phyloP scores from a whole-genome alignment of 1,140 invertebrate genomes.

The Scaptomyza pallida region DNA sequence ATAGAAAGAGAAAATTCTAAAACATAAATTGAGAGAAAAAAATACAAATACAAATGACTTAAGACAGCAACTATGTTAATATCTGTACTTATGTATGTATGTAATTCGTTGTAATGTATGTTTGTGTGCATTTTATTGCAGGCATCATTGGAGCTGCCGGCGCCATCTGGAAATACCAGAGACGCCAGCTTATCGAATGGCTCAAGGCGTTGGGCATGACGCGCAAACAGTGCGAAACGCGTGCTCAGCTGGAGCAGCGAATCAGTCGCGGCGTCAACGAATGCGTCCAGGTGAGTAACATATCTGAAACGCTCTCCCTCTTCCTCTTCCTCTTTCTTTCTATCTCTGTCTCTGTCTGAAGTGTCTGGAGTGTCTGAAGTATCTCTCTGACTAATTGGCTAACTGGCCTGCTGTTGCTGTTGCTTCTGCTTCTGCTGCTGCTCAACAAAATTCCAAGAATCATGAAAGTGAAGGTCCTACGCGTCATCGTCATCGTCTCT shows the following conservation, averaged over 20 bases:
- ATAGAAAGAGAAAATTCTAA: background rate
- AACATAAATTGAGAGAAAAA: background rate
- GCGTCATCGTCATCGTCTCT: constrained; percentile 32
- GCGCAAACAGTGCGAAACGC: constrained; percentile 87
- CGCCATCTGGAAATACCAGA: constrained; percentile 91
- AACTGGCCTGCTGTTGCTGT: too few species aligned
- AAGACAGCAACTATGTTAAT: constrained; percentile 34
- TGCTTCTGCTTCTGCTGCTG: too few species aligned
- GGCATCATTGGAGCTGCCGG: constrained; percentile 93
- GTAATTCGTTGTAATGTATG: background rate
- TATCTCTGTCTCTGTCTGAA: background rate
- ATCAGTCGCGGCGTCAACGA: constrained; percentile 87
- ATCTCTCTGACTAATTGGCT: constrained; percentile 31
- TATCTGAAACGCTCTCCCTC: background rate
- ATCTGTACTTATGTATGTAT: too few species aligned
- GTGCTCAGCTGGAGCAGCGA: constrained; percentile 87
- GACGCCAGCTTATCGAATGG: constrained; percentile 89
- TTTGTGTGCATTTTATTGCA: constrained; percentile 73
- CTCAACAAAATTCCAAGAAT: constrained; percentile 54
- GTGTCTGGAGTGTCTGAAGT: constrained; percentile 1
- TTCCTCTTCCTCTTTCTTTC: background rate
- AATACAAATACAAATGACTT: constrained; percentile 47
- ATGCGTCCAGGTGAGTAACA: constrained; percentile 86
- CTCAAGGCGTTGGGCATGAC: constrained; percentile 91
- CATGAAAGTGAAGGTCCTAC: constrained; percentile 60